Percentiles rank a stretch among this genome's conserved stretches.
Evolutionary conservation across 1,140 invertebrate species (phyloP).

Genomic region (Zaprionus davidi): DNA sequence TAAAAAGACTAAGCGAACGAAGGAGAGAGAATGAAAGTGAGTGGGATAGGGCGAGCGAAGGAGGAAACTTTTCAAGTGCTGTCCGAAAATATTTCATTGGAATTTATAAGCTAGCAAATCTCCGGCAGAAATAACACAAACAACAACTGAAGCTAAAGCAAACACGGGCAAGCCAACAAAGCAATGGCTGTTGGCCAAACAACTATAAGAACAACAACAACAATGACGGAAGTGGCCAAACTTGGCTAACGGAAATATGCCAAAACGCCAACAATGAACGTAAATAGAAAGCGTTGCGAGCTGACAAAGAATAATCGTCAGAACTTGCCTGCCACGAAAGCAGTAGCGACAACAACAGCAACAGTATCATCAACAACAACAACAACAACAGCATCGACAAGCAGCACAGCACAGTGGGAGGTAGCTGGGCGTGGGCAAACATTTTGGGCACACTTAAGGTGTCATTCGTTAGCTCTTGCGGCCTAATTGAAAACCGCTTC

Average conservation of each 20-base stretch:
- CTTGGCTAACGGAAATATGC: slow-evolving; percentile 71
- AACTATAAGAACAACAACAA: slow-evolving; percentile 23
- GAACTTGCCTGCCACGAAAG: slow-evolving; percentile 27
- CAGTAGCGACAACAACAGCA: slow-evolving; percentile 12
- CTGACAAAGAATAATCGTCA: slow-evolving; percentile 53
- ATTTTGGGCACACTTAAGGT: slow-evolving; percentile 57
- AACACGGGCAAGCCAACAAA: slow-evolving; percentile 30
- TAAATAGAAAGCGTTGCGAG: slow-evolving; percentile 46
- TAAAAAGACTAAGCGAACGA: background rate
- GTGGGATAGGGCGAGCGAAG: slow-evolving; percentile 16
- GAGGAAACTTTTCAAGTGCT: slow-evolving; percentile 76
- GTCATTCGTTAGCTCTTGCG: slow-evolving; percentile 65
- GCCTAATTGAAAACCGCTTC: slow-evolving; percentile 70
- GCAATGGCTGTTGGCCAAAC: slow-evolving; percentile 38
- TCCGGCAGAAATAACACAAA: slow-evolving; percentile 40
- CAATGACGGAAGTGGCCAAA: slow-evolving; percentile 52
- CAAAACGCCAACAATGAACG: slow-evolving; percentile 50
- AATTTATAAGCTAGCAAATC: slow-evolving; percentile 81
- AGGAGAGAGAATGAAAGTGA: background rate
- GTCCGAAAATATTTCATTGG: slow-evolving; percentile 75
- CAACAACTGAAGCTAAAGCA: slow-evolving; percentile 50
- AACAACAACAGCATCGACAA: slow-evolving; percentile 18
- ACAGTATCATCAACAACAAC: background rate
- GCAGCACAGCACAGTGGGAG: background rate
- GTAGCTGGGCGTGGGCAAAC: slow-evolving; percentile 17